Percentiles rank a stretch among this genome's conserved stretches.
These are phyloP conservation scores for Microctonus hyperodae DNA, from an alignment of 2,888 invertebrate genomes.

Conservation along the genomic window DNA sequence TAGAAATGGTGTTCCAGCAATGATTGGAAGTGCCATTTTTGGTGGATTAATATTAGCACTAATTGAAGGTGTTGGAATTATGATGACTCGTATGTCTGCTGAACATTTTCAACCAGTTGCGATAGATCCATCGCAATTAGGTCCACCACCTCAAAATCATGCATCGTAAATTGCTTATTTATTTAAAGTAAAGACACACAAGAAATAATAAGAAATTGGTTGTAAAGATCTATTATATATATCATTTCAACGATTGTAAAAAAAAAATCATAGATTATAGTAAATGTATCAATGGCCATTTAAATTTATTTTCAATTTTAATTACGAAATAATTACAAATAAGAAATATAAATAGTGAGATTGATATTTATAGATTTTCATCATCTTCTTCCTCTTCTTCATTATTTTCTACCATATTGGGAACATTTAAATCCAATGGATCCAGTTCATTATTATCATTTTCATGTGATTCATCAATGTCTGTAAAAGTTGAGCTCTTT, in stretches of 20 bases:
- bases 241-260: neutral
- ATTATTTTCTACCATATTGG: conserved; percentile 42
- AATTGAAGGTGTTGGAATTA: conserved; percentile 96
- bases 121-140: conserved; percentile 76
- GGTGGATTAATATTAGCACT: conserved; percentile 94
- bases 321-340: neutral
- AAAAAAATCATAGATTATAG: neutral
- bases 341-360: neutral
- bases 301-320: neutral
- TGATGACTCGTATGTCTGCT: conserved; percentile 89
- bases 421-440: conserved; percentile 42
- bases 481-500: neutral
- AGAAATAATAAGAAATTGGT: neutral
- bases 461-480: conserved; percentile 1
- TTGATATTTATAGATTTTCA: conserved; percentile 25
- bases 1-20: conserved; percentile 88
- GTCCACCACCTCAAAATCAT: conserved; percentile 64
- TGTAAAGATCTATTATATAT: neutral
- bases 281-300: neutral
- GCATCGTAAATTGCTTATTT: conserved; percentile 43
- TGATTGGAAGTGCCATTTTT: conserved; percentile 95
- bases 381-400: conserved; percentile 47
- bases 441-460: conserved; percentile 12
- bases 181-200: conserved; percentile 27
- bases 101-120: conserved; percentile 90